Conservation (phyloP, 2,113 vertebrate species). For the Nestor notabilis region DNA sequence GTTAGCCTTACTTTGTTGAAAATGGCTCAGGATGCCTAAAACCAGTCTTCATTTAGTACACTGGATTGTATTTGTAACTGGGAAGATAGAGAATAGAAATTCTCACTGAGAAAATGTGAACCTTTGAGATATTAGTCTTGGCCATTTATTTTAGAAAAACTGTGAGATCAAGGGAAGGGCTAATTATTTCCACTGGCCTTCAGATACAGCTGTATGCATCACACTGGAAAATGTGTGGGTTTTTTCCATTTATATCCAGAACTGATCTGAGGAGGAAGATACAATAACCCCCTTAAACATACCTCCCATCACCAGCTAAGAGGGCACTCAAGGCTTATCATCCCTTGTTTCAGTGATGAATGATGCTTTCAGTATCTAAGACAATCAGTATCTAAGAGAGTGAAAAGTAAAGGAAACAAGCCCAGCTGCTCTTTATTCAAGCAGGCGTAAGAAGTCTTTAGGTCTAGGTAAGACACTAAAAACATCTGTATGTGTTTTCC, state of each 20-base stretch:
- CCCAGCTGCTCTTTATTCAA: not conserved
- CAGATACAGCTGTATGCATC: not conserved
- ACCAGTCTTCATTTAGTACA: not conserved
- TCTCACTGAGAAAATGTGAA: not conserved
- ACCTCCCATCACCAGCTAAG: not conserved
- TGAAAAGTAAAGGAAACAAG: not conserved
- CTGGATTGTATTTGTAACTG: not conserved
- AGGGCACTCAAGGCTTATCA: not conserved
- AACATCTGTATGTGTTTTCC: not conserved
- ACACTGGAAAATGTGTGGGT: not conserved
- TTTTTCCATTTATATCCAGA: not conserved
- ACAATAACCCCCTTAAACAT: not conserved
- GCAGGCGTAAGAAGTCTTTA: not conserved
- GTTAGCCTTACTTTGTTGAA: not conserved
- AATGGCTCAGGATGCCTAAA: not conserved
- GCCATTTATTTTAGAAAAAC: slow-evolving; percentile 1
- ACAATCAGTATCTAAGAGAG: not conserved
- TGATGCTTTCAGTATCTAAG: not conserved
- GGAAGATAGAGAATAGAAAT: not conserved
- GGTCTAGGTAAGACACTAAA: not conserved
- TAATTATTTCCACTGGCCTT: not conserved
- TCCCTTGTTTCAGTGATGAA: not conserved
- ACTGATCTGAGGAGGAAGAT: not conserved
- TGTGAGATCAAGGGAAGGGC: not conserved
- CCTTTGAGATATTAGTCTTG: not conserved